A percentile compares a stretch with the other conserved stretches of the same genome.
Conservation (phyloP, 2,797 vertebrate species). For the Malurus splendens region DNA sequence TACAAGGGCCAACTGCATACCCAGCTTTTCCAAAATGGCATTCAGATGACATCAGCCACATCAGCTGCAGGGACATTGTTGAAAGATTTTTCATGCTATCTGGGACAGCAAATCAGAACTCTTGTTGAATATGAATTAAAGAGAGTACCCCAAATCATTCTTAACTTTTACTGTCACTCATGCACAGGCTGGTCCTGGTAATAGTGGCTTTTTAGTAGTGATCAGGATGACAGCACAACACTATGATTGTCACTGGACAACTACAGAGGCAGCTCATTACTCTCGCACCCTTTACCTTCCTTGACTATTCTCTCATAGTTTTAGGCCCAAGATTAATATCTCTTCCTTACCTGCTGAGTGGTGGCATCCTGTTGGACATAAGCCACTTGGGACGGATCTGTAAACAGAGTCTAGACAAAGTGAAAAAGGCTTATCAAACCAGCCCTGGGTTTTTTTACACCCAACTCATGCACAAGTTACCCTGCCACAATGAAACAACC, state of each 20-base stretch:
- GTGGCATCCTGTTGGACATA: conserved; percentile 96
- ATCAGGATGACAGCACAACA: background rate
- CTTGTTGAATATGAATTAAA: background rate
- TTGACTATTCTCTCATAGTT: background rate
- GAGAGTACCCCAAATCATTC: background rate
- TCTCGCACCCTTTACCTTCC: background rate
- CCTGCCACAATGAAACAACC: background rate
- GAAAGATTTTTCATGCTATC: background rate
- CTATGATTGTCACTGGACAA: background rate
- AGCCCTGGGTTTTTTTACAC: background rate
- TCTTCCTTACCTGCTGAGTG: conserved; percentile 85
- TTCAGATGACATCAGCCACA: background rate
- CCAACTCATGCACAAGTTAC: background rate
- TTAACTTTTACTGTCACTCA: background rate
- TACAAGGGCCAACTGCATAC: background rate
- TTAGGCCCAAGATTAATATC: background rate
- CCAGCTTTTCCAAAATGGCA: background rate
- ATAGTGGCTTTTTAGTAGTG: background rate
- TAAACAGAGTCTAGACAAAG: conserved; percentile 84
- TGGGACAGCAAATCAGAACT: background rate
- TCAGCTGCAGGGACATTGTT: background rate
- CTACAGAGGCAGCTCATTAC: background rate
- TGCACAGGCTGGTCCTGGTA: background rate
- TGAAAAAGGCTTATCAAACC: conserved; percentile 43
- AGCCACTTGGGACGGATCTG: conserved; percentile 93